Evolutionary conservation across 2,113 vertebrate genomes (phyloP), one percentile per base, ranked within the genome.

Genomic region (Fukomys damarensis): DNA sequence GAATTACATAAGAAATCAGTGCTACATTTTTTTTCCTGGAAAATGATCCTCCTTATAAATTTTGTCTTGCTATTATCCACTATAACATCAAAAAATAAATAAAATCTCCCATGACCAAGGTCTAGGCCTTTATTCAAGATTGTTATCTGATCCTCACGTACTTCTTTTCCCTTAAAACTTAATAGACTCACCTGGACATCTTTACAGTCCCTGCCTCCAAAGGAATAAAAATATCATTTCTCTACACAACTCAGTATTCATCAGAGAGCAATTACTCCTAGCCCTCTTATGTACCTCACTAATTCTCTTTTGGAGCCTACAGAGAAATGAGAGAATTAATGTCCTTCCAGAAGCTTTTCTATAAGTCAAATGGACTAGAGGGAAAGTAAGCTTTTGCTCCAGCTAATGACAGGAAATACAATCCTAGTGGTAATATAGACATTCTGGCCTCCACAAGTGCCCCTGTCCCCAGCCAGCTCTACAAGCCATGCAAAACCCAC

Each of bases 121-220:
- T 63, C 92, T 91, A 96, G 97, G 98, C 95, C 85, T 91, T 96
- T 82, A 77, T 90, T 96, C 96, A 98, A 96, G 86, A 96, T 95
- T 79, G n/a, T 92, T 96, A 97, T 96, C 96, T 98, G 96, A 72
- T 97, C 72, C 59, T 94, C 89, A 86, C 96, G 93, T 96, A 91
- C 65, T 97, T 95, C 89, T 97, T 89, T 95, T 92, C 70, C 84
- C 56, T 96, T 38, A 35, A 84, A 94, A 96, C 77, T 66, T 89
- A 94, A 94, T 91, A 74, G 96, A 82, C 92, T 98, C 88, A 98
- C 98, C 98, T 98, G 96, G 91, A 95, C 56, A 68, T 92, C 93
- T 95, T 89, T 46, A 86, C 35, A 66, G 65, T 28, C 70, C 91
- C 95, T 89, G 88, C 63, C 84, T 79, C 80, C 46, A 13, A 89